Evolutionary conservation across 2,113 vertebrate genomes (phyloP).

Genomic region (Aptenodytes patagonicus): DNA sequence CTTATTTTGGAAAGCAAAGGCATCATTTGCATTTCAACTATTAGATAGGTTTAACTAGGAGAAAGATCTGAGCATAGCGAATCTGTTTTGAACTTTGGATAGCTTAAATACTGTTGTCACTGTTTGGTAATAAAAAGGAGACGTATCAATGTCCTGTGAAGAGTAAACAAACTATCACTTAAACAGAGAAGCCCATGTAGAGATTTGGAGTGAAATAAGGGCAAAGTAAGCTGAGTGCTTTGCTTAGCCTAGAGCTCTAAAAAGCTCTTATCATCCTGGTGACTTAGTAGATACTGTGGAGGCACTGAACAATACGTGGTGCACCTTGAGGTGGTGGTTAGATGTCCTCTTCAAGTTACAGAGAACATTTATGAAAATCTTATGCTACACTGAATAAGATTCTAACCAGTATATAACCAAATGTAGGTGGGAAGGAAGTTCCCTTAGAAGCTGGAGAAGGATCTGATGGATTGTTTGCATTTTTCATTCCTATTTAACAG

Average conservation of each 20-base stretch:
- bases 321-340: neutral
- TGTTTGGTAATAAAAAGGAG: neutral
- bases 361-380: neutral
- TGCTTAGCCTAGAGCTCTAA: neutral
- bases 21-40: neutral
- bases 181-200: neutral
- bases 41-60: neutral
- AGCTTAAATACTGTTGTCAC: neutral
- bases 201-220: neutral
- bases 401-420: neutral
- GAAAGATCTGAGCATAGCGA: neutral
- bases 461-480: neutral
- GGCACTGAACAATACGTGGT: accelerated
- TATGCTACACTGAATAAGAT: neutral
- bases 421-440: neutral
- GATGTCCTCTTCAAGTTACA: neutral
- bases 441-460: neutral
- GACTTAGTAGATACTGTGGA: neutral
- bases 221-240: neutral
- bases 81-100: neutral
- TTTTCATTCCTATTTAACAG: neutral
- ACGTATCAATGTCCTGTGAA: neutral
- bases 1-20: neutral
- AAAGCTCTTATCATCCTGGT: neutral
- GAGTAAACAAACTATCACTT: neutral